Percentiles rank a stretch among this genome's conserved stretches.
Evolutionary conservation across 2,113 vertebrate genomes (phyloP).

Genomic region (Elachura formosa): DNA sequence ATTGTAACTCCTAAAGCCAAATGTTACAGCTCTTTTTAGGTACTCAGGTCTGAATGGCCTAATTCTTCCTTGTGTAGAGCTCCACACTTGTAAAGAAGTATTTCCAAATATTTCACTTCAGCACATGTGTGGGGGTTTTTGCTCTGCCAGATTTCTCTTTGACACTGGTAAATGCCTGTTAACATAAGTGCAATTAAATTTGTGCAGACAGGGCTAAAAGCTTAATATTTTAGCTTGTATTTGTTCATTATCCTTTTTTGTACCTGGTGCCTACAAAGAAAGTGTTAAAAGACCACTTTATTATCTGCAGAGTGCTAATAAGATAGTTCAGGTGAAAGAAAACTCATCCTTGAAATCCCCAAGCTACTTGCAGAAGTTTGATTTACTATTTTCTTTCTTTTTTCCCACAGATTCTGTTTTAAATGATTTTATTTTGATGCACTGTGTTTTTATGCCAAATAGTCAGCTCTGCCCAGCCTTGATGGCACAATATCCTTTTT

Average conservation of each 20-base stretch:
- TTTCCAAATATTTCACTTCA: neutral
- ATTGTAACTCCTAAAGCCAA: neutral
- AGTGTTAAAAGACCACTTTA: neutral
- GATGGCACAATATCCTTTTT: conserved; percentile 96
- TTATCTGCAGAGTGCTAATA: neutral
- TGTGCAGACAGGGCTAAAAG: neutral
- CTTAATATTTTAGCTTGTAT: neutral
- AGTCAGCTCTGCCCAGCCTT: conserved; percentile 87
- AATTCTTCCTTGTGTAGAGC: neutral
- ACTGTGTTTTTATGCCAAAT: conserved; percentile 96
- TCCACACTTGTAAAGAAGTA: neutral
- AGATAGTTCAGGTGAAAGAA: neutral
- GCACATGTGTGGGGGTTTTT: neutral
- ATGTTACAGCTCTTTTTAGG: neutral
- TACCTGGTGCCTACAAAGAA: neutral
- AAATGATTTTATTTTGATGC: conserved; percentile 95
- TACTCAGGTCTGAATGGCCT: neutral
- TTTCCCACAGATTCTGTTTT: conserved; percentile 82
- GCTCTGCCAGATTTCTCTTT: neutral
- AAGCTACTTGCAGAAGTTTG: neutral
- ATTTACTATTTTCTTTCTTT: conserved; percentile 29
- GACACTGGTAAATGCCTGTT: neutral
- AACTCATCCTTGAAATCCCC: neutral
- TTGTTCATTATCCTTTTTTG: neutral
- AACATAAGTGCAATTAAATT: neutral